Evolutionary conservation across 37 sponge, comb jelly and placozoan species (phyloP).

Genomic region (Theonella swinhoei): DNA sequence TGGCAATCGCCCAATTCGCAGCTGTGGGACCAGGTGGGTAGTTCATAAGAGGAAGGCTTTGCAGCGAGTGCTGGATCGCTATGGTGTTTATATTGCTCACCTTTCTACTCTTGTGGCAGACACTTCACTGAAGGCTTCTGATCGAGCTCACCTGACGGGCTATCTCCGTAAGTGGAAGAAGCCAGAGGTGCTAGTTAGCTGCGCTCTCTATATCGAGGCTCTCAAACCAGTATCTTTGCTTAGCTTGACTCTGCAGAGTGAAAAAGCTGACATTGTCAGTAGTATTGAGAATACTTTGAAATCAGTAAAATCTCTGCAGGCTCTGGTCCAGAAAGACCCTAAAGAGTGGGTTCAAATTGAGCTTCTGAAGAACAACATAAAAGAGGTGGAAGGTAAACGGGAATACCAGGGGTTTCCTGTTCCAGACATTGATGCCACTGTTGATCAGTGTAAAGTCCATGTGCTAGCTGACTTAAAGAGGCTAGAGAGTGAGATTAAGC

Average conservation of each 20-base stretch:
- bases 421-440: conserved; percentile 5
- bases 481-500: conserved; percentile 39
- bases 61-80: conserved; percentile 34
- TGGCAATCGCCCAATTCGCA: conserved; percentile 15
- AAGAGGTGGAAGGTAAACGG: conserved; percentile 15
- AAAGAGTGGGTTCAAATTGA: conserved; percentile 55
- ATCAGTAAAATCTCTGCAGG: conserved; percentile 24
- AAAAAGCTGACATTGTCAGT: conserved; percentile 10
- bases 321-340: conserved; percentile 37
- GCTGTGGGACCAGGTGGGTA: conserved; percentile 12
- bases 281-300: conserved; percentile 47
- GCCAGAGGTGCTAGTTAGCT: conserved; percentile 1
- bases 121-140: conserved; percentile 1
- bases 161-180: conserved; percentile 18
- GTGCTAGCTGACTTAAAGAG: conserved; percentile 11
- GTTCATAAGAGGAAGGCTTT: conserved; percentile 29
- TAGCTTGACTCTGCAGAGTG: conserved; percentile 27
- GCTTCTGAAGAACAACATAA: conserved; percentile 25
- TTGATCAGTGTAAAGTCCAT: conserved; percentile 11
- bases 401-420: conserved; percentile 37
- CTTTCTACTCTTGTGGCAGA: not conserved
- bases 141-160: conserved; percentile 12
- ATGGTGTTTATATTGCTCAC: conserved; percentile 12
- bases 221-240: conserved; percentile 43
- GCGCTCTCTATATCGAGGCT: conserved; percentile 28